Evolutionary conservation across 37 sponge, comb jelly and placozoan species (phyloP), one percentile per base, ranked within the genome.

Genomic region (Haliclona indistincta): DNA sequence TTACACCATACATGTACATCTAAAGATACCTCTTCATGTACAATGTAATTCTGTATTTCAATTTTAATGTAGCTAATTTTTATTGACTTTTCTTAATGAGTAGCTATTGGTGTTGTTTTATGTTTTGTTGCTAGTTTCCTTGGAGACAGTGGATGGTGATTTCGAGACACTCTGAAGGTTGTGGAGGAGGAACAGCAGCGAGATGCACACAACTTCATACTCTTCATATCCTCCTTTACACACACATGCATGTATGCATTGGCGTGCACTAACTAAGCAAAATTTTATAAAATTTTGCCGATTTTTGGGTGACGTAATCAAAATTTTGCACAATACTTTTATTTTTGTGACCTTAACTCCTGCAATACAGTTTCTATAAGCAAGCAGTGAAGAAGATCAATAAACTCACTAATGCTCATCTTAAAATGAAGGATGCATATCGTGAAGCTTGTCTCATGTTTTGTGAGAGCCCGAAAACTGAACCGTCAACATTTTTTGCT

Each of bases 351-450:
- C 82, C 76, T 87, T 41, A 81, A 71, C 45, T 4, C n/a, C 7
- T 36, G 17, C 35, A 13, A 30, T 72, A 93, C 86, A 85, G 89
- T 56, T 93, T 88, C 66, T 75, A 68, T 41, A 76, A 43, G 32
- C 83, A 78, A 42, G 94, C 86, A 15, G n/a, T 44, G 38, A 62
- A 66, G 73, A 88, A 88, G 75, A 86, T 93, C 17, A 36, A 73
- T 32, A 65, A 71, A 2, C 6, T 93, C 33, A 39, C 61, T 28
- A 86, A 93, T 37, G 43, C 58, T 1, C 77, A 74, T 44, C 43
- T 81, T 0, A 84, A 84, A 68, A 93, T 93, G 94, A 86, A 93
- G 52, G 86, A 93, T 51, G 94, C 86, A 1, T 93, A 88, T 58
- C 49, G 77, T 17, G 83, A 88, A 45, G 89, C 81, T 28, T 93